Percentiles rank a stretch among this genome's conserved stretches.
Evolutionary conservation across 2,113 vertebrate genomes (phyloP).

Genomic region (Bubo scandiacus): DNA sequence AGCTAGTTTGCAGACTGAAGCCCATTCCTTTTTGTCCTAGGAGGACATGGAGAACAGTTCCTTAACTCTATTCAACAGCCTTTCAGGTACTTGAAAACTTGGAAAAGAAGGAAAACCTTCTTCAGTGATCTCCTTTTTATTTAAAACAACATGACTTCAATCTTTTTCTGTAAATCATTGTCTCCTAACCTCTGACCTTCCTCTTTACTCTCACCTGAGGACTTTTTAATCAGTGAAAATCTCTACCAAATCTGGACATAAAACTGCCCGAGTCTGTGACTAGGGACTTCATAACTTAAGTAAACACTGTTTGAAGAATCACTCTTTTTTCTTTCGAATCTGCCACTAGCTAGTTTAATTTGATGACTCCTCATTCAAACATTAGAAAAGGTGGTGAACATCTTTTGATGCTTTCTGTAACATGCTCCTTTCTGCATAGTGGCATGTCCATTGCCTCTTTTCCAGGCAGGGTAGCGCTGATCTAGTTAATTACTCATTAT

Average conservation of each 20-base stretch:
- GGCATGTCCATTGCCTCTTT: background rate
- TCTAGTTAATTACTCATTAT: background rate
- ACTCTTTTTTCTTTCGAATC: background rate
- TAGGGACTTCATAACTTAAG: background rate
- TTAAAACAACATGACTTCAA: background rate
- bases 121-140: background rate
- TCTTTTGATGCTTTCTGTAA: background rate
- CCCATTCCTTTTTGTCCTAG: background rate
- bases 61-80: background rate
- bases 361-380: background rate
- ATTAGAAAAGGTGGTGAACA: background rate
- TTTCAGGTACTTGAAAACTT: background rate
- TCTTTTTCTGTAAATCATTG: background rate
- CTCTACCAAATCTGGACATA: background rate
- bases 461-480: background rate
- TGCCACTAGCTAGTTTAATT: background rate
- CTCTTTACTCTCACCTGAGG: background rate
- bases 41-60: background rate
- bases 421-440: background rate
- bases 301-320: background rate
- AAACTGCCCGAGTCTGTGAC: background rate
- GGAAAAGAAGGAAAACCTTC: background rate
- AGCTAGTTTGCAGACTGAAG: background rate
- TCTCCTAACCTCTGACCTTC: background rate
- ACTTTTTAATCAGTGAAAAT: background rate